Evolutionary conservation across 2,888 invertebrate genomes (phyloP), one percentile per base, ranked within the genome.

Genomic region (Celastrina argiolus): DNA sequence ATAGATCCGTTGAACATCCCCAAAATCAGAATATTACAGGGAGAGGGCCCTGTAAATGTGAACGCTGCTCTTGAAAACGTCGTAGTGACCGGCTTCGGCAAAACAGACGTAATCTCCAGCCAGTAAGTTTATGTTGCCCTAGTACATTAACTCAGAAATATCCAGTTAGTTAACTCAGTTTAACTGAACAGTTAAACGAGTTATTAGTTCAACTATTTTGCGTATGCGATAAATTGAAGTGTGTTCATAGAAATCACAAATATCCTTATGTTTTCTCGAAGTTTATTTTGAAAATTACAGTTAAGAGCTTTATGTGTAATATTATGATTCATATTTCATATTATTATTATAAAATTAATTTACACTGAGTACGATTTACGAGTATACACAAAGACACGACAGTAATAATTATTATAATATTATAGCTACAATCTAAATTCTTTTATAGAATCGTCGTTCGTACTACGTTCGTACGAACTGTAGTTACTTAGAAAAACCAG

Each of bases 51-150:
- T 2, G 94, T 94, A 1, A 93, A 92, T 74, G 93, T 95, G 0
- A 95, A 94, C 73, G 94, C 94, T 28, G 94, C 94, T 22, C 83
- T 95, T 39, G 92, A 93, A 71, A 91, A 95, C 76, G 93, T 95
- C 67, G 87, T 90, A 2, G 92, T 94, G 14, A 87, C 92, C 18
- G 95, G 95, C 63, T 94, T 95, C 76, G 93, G 93, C 41, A 83
- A 93, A 71, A 92, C 94, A 56, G 82, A 92, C 75, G 92, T 95
- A 68, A 83, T 93, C 71, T 87, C 92, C 72, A 95, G 94, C 88
- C 92, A 88, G 94, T 94, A 78, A 92, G 92, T 89, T 68, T 18
- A 63, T 31, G 71, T 82, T 87, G 2, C 14, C 36, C 7, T 36
- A 61, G 61, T 61, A 61, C 12, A 34, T 34, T 18, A 59, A 28